Conservation (phyloP, 2,113 vertebrate species). For the Tachycineta bicolor region DNA sequence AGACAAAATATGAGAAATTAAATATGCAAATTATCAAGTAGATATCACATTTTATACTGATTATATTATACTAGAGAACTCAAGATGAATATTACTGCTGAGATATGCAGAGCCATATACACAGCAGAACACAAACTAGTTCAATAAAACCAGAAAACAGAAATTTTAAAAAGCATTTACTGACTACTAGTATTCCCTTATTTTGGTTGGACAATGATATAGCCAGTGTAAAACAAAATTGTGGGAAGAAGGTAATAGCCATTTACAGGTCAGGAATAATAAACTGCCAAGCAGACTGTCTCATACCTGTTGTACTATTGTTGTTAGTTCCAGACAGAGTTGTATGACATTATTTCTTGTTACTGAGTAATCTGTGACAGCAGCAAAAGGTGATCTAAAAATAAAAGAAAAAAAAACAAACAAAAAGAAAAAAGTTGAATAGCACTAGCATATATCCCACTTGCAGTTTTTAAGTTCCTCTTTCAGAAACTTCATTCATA, state of each 20-base stretch:
- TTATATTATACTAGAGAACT: neutral
- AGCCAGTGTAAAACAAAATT: neutral
- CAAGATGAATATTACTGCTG: neutral
- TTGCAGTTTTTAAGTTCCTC: neutral
- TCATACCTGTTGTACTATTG: conserved; percentile 95
- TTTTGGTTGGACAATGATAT: neutral
- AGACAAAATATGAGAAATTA: neutral
- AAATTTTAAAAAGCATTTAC: neutral
- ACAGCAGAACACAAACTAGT: neutral
- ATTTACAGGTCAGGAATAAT: neutral
- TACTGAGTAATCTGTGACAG: conserved; percentile 97
- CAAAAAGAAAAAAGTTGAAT: neutral
- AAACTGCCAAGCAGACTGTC: neutral
- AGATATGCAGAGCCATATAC: neutral
- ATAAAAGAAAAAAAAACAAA: conserved; percentile 30
- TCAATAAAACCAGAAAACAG: neutral
- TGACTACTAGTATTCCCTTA: neutral
- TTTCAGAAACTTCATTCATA: neutral
- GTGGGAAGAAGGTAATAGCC: neutral
- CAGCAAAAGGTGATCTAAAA: conserved; percentile 95
- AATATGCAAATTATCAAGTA: neutral
- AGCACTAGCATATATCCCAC: neutral
- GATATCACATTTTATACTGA: neutral
- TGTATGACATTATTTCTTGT: conserved; percentile 99
- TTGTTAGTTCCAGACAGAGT: conserved; percentile 97